Percentiles rank a stretch among this genome's conserved stretches.
phyloP scores from a whole-genome alignment of 2,113 vertebrate genomes.

The Smithornis capensis region DNA sequence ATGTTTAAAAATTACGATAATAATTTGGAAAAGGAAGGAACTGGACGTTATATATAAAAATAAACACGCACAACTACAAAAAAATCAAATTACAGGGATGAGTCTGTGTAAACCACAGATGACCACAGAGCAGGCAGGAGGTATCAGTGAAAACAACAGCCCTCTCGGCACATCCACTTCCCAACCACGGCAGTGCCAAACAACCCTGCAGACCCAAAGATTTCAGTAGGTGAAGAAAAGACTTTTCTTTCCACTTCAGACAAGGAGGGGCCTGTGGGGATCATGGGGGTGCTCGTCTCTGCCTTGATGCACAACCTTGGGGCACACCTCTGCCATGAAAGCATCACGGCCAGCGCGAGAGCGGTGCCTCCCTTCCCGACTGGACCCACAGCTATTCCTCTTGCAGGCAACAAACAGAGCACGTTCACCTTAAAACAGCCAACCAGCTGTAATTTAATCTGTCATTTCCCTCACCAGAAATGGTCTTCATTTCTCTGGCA shows the following conservation, averaged over 20 bases:
- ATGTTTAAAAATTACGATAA: not conserved
- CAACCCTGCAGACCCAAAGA: fast-evolving
- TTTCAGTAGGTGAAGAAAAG: not conserved
- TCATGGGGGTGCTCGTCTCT: fast-evolving
- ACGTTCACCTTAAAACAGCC: conserved; percentile 24
- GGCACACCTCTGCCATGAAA: not conserved
- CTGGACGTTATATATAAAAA: conserved; percentile 36
- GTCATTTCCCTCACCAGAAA: conserved; percentile 36
- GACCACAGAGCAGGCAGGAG: not conserved
- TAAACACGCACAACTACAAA: conserved; percentile 3
- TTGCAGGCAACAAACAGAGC: not conserved
- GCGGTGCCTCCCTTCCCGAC: not conserved
- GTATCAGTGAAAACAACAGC: conserved; percentile 59
- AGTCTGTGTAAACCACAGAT: conserved; percentile 7
- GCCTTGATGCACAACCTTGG: not conserved
- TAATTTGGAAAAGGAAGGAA: conserved; percentile 33
- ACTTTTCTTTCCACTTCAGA: not conserved
- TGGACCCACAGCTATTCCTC: not conserved
- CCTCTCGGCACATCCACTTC: conserved; percentile 16
- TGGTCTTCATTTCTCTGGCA: conserved; percentile 5
- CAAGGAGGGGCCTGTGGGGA: not conserved
- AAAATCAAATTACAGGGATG: conserved; percentile 25
- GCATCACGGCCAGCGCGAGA: not conserved
- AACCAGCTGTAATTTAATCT: conserved; percentile 39
- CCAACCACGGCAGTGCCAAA: not conserved